phyloP scores from a whole-genome alignment of 2,113 vertebrate species.

The Paraplagusia blochii region DNA sequence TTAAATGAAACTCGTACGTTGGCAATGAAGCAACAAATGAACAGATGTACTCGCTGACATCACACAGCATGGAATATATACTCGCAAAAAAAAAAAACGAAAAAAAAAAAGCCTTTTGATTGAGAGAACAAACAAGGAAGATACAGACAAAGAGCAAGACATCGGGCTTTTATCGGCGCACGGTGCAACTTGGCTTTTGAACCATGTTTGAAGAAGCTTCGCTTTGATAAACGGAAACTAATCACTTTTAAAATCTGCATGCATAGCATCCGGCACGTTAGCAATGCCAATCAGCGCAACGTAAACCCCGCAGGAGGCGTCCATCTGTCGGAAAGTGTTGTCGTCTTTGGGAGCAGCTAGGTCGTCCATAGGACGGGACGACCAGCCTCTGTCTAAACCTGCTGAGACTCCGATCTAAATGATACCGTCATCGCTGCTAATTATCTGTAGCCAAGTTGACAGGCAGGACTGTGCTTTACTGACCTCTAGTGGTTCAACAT shows the following conservation, averaged over 20 bases:
- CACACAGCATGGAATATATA: slow-evolving; percentile 2
- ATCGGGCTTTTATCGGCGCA: not conserved
- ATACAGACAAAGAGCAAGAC: slow-evolving; percentile 7
- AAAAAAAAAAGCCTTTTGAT: slow-evolving; percentile 25
- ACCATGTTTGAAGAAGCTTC: not conserved
- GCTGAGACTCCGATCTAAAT: slow-evolving; percentile 18
- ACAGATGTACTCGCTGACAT: slow-evolving; percentile 9
- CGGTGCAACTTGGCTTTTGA: not conserved
- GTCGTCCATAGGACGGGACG: slow-evolving; percentile 44
- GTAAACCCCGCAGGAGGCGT: slow-evolving; percentile 28
- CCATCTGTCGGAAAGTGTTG: slow-evolving; percentile 18
- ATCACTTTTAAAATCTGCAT: slow-evolving; percentile 11
- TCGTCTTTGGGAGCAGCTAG: slow-evolving; percentile 34
- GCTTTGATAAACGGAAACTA: slow-evolving; percentile 11
- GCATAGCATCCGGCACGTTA: too few species aligned
- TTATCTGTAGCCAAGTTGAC: not conserved
- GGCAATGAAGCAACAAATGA: slow-evolving; percentile 11
- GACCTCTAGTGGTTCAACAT: too few species aligned
- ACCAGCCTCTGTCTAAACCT: too few species aligned
- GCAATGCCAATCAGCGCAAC: not conserved
- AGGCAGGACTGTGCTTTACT: too few species aligned
- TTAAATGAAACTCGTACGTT: slow-evolving; percentile 3
- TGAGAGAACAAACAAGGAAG: slow-evolving; percentile 16
- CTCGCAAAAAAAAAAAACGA: too few species aligned
- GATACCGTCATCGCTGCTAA: slow-evolving; percentile 31